A percentile compares a stretch with the other conserved stretches of the same genome.
phyloP scores from a whole-genome alignment of 2,797 vertebrate species.

The Chloroceryle amazona region DNA sequence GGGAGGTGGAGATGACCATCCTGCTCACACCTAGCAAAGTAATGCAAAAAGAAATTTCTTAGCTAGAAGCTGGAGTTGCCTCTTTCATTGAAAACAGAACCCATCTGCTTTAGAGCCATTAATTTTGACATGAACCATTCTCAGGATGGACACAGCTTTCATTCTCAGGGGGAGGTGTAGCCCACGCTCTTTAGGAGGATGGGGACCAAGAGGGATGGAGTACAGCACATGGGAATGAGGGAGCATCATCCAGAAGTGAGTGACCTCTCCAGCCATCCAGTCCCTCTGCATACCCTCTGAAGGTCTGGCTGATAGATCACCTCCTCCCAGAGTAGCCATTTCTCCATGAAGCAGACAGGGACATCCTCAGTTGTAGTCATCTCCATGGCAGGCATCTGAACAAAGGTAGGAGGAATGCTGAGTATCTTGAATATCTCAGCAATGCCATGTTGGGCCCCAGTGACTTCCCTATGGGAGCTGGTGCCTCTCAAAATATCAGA shows the following conservation, averaged over 20 bases:
- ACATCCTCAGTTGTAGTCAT: background rate
- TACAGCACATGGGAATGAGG: background rate
- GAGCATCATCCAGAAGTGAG: fast-evolving
- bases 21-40: background rate
- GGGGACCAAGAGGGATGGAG: background rate
- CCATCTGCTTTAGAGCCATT: background rate
- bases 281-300: too few species aligned
- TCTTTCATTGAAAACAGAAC: background rate
- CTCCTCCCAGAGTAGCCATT: background rate
- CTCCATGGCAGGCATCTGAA: background rate
- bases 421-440: background rate
- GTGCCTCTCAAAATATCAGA: background rate
- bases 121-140: fast-evolving
- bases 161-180: background rate
- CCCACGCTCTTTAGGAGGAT: fast-evolving
- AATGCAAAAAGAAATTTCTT: background rate
- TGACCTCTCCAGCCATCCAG: background rate
- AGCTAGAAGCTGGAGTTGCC: background rate
- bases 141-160: background rate
- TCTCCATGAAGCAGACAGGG: background rate
- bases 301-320: background rate
- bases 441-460: background rate
- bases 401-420: background rate
- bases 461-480: background rate
- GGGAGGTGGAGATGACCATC: background rate